These are phyloP conservation scores for Lordiphosa andalusiaca DNA, from an alignment of 2,888 invertebrate genomes.

Conservation along the genomic window DNA sequence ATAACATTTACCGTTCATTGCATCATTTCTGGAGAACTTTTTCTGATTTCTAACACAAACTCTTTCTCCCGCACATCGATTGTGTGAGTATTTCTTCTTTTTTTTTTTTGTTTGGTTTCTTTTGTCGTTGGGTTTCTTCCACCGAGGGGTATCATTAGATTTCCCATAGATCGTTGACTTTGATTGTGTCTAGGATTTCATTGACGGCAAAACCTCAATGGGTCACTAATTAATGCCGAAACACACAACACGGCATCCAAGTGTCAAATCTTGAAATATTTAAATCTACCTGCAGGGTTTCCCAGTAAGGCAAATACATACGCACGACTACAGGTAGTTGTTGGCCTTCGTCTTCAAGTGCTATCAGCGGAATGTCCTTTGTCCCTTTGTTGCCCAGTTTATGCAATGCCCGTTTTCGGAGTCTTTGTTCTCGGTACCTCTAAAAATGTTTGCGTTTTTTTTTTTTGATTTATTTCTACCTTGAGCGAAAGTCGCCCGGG, in stretches of 20 bases:
- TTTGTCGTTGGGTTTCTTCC: slow-evolving; percentile 8
- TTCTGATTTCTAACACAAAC: slow-evolving; percentile 6
- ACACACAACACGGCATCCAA: slow-evolving; percentile 34
- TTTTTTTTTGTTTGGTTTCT: slow-evolving; percentile 23
- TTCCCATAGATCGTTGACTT: slow-evolving; percentile 40
- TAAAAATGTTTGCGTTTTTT: slow-evolving; percentile 34
- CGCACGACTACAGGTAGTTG: slow-evolving; percentile 37
- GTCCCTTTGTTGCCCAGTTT: slow-evolving; percentile 40
- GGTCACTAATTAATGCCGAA: slow-evolving; percentile 53
- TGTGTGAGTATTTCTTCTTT: slow-evolving; percentile 26
- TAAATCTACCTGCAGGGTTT: slow-evolving; percentile 26
- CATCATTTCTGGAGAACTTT: slow-evolving; percentile 46
- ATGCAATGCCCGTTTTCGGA: slow-evolving; percentile 49
- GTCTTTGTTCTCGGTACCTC: slow-evolving; percentile 39
- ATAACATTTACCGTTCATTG: slow-evolving; percentile 59
- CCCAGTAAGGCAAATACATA: slow-evolving; percentile 26
- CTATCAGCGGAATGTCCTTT: slow-evolving; percentile 36
- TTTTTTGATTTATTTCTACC: slow-evolving; percentile 48
- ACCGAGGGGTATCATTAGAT: slow-evolving; percentile 33
- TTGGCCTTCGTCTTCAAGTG: slow-evolving; percentile 18
- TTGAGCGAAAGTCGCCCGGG: slow-evolving; percentile 1
- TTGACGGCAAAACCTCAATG: slow-evolving; percentile 47
- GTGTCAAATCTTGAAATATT: slow-evolving; percentile 47
- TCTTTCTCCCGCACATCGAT: slow-evolving; percentile 40
- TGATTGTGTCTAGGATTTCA: slow-evolving; percentile 54